A percentile compares a stretch with the other conserved stretches of the same genome.
These are phyloP conservation scores for Drosophila paulistorum DNA, from an alignment of 1,140 invertebrate species.

Conservation along the genomic window DNA sequence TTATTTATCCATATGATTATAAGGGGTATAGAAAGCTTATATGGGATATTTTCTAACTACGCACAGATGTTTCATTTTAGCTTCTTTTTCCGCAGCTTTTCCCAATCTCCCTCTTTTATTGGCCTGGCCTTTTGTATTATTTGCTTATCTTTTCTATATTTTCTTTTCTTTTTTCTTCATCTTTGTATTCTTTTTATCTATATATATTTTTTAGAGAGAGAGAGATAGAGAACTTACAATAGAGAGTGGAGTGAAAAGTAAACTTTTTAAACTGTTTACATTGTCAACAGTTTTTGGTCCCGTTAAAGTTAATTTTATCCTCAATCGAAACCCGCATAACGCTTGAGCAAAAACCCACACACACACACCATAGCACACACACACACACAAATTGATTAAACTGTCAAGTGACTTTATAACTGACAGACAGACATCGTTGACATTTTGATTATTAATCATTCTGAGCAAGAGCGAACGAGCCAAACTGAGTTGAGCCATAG, in stretches of 20 bases:
- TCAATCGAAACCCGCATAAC: conserved; percentile 46
- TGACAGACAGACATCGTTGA: conserved; percentile 70
- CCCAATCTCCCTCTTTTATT: conserved; percentile 34
- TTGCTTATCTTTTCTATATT: conserved; percentile 42
- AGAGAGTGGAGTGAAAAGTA: conserved; percentile 36
- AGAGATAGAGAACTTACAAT: conserved; percentile 7
- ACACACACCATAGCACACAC: conserved; percentile 10
- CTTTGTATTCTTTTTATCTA: background rate
- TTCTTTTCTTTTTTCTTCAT: background rate
- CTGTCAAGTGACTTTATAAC: conserved; percentile 77
- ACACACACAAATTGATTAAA: conserved; percentile 75
- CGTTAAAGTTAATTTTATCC: conserved; percentile 21
- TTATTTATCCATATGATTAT: conserved; percentile 17
- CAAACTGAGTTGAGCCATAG: conserved; percentile 2
- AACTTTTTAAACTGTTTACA: conserved; percentile 68
- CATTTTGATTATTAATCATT: conserved; percentile 81
- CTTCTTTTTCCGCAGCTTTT: background rate
- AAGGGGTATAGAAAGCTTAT: conserved; percentile 30
- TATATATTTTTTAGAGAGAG: background rate
- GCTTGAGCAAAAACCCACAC: conserved; percentile 36
- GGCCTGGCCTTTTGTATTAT: conserved; percentile 44
- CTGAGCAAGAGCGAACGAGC: conserved; percentile 12
- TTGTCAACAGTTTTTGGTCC: conserved; percentile 43
- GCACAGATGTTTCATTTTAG: conserved; percentile 59
- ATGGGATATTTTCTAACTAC: conserved; percentile 34